Percentiles rank a stretch among this genome's conserved stretches.
Evolutionary conservation across 1,140 invertebrate species (phyloP).

Genomic region (Eueides isabella): DNA sequence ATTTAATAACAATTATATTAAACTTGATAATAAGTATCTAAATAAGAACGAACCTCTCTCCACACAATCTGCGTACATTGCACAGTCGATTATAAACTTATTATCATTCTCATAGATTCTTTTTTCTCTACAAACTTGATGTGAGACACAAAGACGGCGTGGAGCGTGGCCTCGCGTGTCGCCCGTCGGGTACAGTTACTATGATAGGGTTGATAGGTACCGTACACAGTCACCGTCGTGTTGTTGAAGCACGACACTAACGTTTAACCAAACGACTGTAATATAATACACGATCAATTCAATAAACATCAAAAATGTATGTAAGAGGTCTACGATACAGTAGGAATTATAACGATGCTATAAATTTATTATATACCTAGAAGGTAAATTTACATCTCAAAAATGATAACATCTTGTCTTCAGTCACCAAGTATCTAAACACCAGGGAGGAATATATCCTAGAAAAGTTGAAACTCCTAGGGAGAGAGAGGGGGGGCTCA

Average conservation of each 20-base stretch:
- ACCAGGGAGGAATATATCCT: constrained; percentile 62
- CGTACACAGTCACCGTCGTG: background rate
- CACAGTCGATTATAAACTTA: background rate
- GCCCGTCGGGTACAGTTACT: no score
- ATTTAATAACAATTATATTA: constrained; percentile 13
- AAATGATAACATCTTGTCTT: constrained; percentile 70
- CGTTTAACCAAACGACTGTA: constrained; percentile 31
- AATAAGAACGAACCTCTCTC: background rate
- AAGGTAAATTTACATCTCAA: constrained; percentile 77
- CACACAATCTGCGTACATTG: background rate
- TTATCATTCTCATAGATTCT: background rate
- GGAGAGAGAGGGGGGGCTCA: constrained; percentile 19
- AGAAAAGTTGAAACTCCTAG: constrained; percentile 57
- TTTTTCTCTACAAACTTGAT: constrained; percentile 1
- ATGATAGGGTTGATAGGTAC: no score
- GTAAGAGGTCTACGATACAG: constrained; percentile 61
- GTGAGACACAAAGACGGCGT: no score
- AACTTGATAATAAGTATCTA: constrained; percentile 5
- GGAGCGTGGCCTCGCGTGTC: no score
- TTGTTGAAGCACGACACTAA: background rate
- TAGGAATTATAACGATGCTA: constrained; percentile 71
- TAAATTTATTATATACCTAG: constrained; percentile 63
- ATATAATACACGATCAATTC: constrained; percentile 58
- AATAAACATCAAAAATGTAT: constrained; percentile 73
- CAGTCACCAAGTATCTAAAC: constrained; percentile 54